phyloP scores from a whole-genome alignment of 35 echinoderm and acorn worm genomes.

The Apostichopus californicus region DNA sequence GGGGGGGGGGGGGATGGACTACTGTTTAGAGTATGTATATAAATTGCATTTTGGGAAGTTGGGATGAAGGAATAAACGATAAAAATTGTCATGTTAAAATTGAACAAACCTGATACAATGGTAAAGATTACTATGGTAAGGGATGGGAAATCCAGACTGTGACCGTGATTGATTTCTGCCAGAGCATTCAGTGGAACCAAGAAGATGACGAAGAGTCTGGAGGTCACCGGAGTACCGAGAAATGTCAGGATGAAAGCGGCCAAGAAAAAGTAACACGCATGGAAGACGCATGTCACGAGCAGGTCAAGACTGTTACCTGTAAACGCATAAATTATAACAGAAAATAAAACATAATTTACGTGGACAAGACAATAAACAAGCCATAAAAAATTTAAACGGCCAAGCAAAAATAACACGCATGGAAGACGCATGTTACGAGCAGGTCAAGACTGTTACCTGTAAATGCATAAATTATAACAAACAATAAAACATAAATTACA shows the following conservation, averaged over 20 bases:
- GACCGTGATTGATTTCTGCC: constrained; percentile 76
- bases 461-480: neutral
- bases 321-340: neutral
- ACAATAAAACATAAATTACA: too few relatives aligned
- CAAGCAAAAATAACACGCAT: constrained; percentile 78
- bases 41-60: too few relatives aligned
- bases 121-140: constrained; percentile 69
- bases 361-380: too few relatives aligned
- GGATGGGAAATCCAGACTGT: constrained; percentile 67
- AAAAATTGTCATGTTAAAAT: too few relatives aligned
- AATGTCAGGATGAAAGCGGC: constrained; percentile 78
- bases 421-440: constrained; percentile 71
- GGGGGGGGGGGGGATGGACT: too few relatives aligned
- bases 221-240: constrained; percentile 78
- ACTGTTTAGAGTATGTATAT: too few relatives aligned
- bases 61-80: too few relatives aligned
- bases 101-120: constrained; percentile 62
- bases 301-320: constrained; percentile 81
- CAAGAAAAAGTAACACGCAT: constrained; percentile 80
- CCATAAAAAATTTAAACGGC: neutral
- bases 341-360: too few relatives aligned
- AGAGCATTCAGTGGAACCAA: constrained; percentile 89
- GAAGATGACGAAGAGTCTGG: constrained; percentile 69
- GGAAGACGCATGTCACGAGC: constrained; percentile 71
- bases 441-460: constrained; percentile 81